Conservation (phyloP, 2,888 invertebrate genomes). For the Dorcus parallelipipedus region DNA sequence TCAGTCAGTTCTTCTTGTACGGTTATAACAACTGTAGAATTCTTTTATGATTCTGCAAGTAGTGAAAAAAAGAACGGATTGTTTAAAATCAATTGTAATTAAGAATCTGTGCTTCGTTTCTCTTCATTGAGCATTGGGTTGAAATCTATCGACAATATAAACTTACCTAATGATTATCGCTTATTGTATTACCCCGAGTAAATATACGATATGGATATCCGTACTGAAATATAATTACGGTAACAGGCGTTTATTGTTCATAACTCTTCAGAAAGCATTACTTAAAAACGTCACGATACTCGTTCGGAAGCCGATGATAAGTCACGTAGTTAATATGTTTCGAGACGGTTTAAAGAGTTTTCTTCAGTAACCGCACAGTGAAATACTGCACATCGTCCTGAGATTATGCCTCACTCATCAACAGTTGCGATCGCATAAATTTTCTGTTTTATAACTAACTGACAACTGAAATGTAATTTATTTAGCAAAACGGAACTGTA, state of each 20-base stretch:
- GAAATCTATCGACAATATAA: constrained; percentile 5
- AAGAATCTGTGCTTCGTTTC: background rate
- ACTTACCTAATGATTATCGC: too few relatives aligned
- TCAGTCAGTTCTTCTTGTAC: too few relatives aligned
- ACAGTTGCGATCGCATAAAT: constrained; percentile 11
- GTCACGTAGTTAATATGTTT: constrained; percentile 12
- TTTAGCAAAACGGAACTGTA: constrained; percentile 6
- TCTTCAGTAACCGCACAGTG: constrained; percentile 2
- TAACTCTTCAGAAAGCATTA: constrained; percentile 5
- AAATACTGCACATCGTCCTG: background rate
- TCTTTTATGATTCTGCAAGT: too few relatives aligned
- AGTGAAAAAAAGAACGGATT: too few relatives aligned
- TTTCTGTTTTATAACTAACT: constrained; percentile 13
- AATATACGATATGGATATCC: too few relatives aligned
- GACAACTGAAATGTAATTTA: constrained; percentile 11
- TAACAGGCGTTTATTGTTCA: constrained; percentile 12
- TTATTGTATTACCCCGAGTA: too few relatives aligned
- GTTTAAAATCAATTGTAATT: background rate
- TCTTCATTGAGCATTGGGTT: background rate
- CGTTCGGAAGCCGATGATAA: constrained; percentile 6
- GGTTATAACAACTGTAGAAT: too few relatives aligned
- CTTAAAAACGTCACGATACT: background rate
- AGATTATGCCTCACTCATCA: constrained; percentile 4
- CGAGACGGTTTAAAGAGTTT: constrained; percentile 12
- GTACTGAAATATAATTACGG: too few relatives aligned